Base-by-base conservation (phyloP, 1,140 invertebrate species). In the Megalonaias nervosa region DNA sequence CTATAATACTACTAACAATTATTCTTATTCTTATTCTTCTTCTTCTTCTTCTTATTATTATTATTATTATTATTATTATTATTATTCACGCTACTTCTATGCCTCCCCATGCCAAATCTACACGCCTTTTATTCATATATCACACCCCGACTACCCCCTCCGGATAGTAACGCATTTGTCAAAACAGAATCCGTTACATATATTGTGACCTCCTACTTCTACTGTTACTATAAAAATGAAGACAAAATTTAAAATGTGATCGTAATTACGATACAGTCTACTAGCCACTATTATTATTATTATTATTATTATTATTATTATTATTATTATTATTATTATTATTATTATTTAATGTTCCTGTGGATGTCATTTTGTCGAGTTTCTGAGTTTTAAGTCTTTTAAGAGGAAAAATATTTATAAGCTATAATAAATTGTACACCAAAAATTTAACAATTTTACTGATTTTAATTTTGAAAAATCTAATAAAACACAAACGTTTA, bases 171-270 rank as follows among this genome's bases (percentile, higher is more conserved):
- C 56, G 56, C 68, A 57, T 57, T 48, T 71, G 4, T 48, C 56
- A 58, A n/a, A 57, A 58, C 68, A 57, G 56, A n/a, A 57, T 23
- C 68, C 56, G 56, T 48, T 71, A 57, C 56, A 57, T 57, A n/a
- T 71, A 2, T 48, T 71, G 56, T 48, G 38, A 3, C 68, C 56
- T 61, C 56, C 67, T 16, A 1, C 67, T 26, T 55, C 31, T 17
- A 2, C 14, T 17, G 55, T 48, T 17, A 19, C 31, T 57, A 17
- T 77, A 48, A 67, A 85, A 16, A 55, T 73, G 23, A 19, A 84
- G 23, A 81, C 86, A 73, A 88, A 84, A 74, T 81, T 75, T 58
- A 66, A 86, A 1, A 81, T 83, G 21, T 61, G 5, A 0, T 1
- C n/a, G 61, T 21, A 12, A 12, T 21, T 21, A 64, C 26, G 61